phyloP scores from a whole-genome alignment of 2,888 invertebrate species.

The Drosophila parthenogenetica region DNA sequence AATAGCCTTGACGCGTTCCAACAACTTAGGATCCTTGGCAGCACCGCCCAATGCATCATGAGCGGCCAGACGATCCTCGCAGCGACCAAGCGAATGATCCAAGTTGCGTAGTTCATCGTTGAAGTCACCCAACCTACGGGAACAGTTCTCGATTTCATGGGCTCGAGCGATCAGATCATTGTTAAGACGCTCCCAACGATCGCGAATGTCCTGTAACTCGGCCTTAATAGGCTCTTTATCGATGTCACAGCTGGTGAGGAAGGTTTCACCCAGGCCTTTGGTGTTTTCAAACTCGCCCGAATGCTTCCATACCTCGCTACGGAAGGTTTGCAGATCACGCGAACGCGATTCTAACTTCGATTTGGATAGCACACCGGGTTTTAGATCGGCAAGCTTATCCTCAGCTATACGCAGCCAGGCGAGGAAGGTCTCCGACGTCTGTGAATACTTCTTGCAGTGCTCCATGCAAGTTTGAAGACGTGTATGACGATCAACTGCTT shows the following conservation, averaged over 20 bases:
- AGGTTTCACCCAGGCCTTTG: conserved; percentile 93
- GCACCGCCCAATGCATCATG: conserved; percentile 90
- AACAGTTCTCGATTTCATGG: conserved; percentile 89
- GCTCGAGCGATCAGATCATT: conserved; percentile 87
- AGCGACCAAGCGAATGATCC: conserved; percentile 93
- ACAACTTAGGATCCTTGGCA: conserved; percentile 92
- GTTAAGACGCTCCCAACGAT: conserved; percentile 96
- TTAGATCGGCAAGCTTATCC: conserved; percentile 91
- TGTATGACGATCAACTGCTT: conserved; percentile 94
- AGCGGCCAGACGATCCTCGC: conserved; percentile 92
- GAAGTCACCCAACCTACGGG: conserved; percentile 93
- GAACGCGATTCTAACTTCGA: conserved; percentile 95
- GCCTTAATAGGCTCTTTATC: conserved; percentile 95
- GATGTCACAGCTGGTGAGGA: conserved; percentile 94
- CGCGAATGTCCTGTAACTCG: conserved; percentile 92
- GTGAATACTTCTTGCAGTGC: conserved; percentile 95
- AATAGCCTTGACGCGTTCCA: conserved; percentile 93
- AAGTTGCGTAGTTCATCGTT: conserved; percentile 93
- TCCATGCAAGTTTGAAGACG: conserved; percentile 95
- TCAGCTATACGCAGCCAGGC: conserved; percentile 96
- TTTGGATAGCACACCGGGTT: conserved; percentile 92
- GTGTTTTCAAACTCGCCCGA: conserved; percentile 97
- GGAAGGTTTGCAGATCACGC: conserved; percentile 93
- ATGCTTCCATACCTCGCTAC: conserved; percentile 96
- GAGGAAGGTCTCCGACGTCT: conserved; percentile 92